Base-by-base conservation (phyloP, 2,888 invertebrate genomes). In the Phania funesta region DNA sequence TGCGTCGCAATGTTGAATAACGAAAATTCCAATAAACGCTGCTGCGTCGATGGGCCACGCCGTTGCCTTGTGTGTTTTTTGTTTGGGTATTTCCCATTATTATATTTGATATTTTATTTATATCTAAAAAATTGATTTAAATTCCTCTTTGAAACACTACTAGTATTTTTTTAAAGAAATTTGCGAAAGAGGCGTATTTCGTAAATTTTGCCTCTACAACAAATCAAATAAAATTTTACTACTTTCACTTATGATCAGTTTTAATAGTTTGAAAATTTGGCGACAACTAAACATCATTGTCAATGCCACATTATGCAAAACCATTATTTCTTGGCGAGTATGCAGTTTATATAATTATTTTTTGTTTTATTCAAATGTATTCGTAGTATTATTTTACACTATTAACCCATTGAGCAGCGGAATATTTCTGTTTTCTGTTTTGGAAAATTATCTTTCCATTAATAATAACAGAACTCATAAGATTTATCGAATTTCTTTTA, bases 1-100 rank as follows among this genome's bases (percentile, higher is more conserved):
- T 87, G 7, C 87, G 84, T 0, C 88, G 90, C 22, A 87, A 76
- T 24, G 89, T 87, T 54, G 90, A 85, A 86, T 92, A 92, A 32
- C 91, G 90, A 87, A 92, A 92, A 86, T 90, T 92, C 92, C 92
- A 92, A 76, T 90, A 88, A 81, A 92, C 90, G 85, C 90, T 89
- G 56, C 87, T 86, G 8, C 89, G 87, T 8, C 89, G 86, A 52
- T 85, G 84, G 3, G 86, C 71, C 62, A 85, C 79, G 79, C 85
- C 85, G 11, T 84, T 86, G 58, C 84, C 80, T 64, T 88, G 87
- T 8, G 82, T 73, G 20, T 85, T 85, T 41, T 87, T 86, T 13
- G 86, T 76, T 75, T 88, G 89, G 16, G 79, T 84, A 78, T 90
- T 89, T 13, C 89, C 89, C 89, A 89, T 89, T 6, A 29, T 41